phyloP scores from a whole-genome alignment of 2,113 vertebrate species.

The Rhegmatorhina hoffmannsi region DNA sequence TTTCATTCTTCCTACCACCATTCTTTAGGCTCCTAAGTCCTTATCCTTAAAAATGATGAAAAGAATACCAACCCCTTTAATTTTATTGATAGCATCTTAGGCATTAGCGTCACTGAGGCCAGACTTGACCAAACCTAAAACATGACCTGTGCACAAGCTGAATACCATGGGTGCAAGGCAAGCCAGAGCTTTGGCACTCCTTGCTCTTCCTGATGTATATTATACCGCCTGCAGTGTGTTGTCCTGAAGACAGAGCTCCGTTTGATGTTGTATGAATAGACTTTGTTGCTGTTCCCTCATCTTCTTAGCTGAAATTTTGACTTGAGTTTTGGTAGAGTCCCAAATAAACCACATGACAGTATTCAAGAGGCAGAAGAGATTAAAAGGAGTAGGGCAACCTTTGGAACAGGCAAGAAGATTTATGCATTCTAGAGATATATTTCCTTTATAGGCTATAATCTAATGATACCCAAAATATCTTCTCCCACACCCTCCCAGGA shows the following conservation, averaged over 20 bases:
- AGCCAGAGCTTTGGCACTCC: neutral
- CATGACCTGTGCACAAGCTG: neutral
- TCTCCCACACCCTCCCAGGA: neutral
- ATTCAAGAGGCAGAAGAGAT: constrained; percentile 12
- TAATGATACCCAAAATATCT: constrained; percentile 34
- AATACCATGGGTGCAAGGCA: neutral
- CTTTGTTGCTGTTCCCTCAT: neutral
- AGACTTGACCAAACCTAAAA: neutral
- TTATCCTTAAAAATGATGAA: neutral
- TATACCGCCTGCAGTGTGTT: neutral
- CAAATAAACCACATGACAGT: constrained; percentile 3
- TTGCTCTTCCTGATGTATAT: neutral
- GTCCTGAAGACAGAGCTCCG: neutral
- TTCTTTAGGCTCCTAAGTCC: neutral
- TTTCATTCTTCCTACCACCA: neutral
- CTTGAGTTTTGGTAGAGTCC: neutral
- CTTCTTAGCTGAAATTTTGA: constrained; percentile 27
- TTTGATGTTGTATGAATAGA: constrained; percentile 23
- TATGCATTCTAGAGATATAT: neutral
- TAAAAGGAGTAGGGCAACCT: constrained; percentile 15
- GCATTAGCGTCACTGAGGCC: neutral
- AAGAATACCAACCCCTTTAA: neutral
- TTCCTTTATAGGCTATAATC: neutral
- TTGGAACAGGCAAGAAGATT: neutral
- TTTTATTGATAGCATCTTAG: neutral